Conservation (phyloP, 2,113 vertebrate species). For the Turdus rufiventris region DNA sequence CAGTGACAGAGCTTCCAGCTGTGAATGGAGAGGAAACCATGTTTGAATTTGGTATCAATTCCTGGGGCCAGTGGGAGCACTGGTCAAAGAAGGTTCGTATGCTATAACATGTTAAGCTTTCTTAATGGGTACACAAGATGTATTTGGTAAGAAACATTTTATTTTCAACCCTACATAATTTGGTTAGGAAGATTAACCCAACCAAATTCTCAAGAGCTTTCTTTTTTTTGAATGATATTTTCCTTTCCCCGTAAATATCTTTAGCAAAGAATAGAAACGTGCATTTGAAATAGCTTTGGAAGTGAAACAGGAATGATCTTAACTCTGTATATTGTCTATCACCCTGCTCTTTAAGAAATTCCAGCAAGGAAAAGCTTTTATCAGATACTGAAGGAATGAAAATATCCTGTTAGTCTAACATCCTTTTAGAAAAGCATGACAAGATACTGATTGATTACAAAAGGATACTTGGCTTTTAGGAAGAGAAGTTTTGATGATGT, state of each 20-base stretch:
- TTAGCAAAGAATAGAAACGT: neutral
- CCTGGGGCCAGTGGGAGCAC: constrained; percentile 80
- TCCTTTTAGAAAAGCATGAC: neutral
- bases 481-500: neutral
- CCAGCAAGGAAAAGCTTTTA: neutral
- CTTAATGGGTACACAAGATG: neutral
- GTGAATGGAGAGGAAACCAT: constrained; percentile 76
- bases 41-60: constrained; percentile 78
- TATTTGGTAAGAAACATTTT: neutral
- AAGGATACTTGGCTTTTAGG: neutral
- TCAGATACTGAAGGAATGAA: neutral
- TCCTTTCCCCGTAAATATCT: neutral
- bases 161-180: neutral
- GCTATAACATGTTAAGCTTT: neutral
- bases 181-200: neutral
- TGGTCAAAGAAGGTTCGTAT: constrained; percentile 79
- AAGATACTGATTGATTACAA: neutral
- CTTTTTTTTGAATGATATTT: neutral
- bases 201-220: neutral
- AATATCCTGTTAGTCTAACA: neutral
- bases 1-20: constrained; percentile 73
- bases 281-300: neutral
- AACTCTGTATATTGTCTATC: neutral
- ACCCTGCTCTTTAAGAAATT: neutral
- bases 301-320: neutral